Evolutionary conservation across 2,888 invertebrate species (phyloP), one percentile per base, ranked within the genome.

Genomic region (Serripes groenlandicus): DNA sequence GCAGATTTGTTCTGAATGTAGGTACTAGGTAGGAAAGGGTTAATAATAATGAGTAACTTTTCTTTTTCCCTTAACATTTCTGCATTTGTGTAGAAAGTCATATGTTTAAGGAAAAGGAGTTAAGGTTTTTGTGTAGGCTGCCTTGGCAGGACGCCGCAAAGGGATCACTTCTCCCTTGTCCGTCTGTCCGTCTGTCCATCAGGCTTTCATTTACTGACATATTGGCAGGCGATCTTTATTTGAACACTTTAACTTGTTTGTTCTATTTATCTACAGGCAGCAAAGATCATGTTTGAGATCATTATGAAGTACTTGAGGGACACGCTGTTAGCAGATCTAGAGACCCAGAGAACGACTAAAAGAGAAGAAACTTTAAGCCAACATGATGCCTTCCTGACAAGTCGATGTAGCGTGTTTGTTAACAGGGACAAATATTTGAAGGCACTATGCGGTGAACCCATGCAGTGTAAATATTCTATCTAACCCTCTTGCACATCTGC

Each of bases 191-290:
- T 26, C 56, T n/a, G 26, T 56, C 26, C 56, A 56, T n/a, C 26
- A 7, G 7, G 56, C n/a, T 21, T 56, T 56, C 42, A 42, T 42
- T 42, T 42, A 7, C 42, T 11, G 7, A 15, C 42, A 11, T 11
- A 42, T 42, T 42, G 5, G 7, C 5, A 56, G n/a, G 56, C 56
- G 7, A n/a, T 56, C 7, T 56, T 7, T 15, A 9, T 56, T 56
- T 15, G 21, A n/a, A 21, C n/a, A 5, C 56, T 23, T 7, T 15
- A 23, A 26, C 21, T 26, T 23, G 7, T 15, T 56, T 15, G 11
- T n/a, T n/a, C n/a, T n/a, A n/a, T n/a, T n/a, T n/a, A n/a, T 37
- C 75, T 71, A 9, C 80, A 93, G 93, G 93, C 91, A n/a, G 92
- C 92, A 3, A 86, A 90, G 75, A 85, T 91, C 56, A 93, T 93